Conservation (phyloP, 30 jellyfish, hydroid and myxozoan genomes). For the Aurelia coerulea region DNA sequence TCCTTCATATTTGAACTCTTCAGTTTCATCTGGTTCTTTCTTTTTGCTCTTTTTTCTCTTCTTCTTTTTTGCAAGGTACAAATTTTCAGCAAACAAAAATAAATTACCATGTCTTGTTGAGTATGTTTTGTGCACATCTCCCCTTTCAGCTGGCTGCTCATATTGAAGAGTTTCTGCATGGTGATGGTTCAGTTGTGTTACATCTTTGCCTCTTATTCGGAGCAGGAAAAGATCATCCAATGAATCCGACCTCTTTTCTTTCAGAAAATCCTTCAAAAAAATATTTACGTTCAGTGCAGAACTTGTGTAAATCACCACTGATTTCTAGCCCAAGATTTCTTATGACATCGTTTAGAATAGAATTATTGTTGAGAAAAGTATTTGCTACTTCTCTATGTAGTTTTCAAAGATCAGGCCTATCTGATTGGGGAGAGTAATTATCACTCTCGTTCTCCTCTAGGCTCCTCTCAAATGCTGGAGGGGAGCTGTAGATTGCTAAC, state of each 20-base stretch:
- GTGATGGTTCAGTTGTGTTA: neutral
- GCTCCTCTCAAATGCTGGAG: too few species aligned
- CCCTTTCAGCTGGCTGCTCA: neutral
- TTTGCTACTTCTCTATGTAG: too few species aligned
- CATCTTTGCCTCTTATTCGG: conserved; percentile 34
- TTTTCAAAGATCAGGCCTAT: too few species aligned
- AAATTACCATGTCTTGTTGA: conserved; percentile 61
- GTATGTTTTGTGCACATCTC: conserved; percentile 49
- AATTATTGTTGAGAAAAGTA: too few species aligned
- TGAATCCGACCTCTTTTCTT: conserved; percentile 13
- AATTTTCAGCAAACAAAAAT: conserved; percentile 55
- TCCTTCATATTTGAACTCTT: conserved; percentile 50
- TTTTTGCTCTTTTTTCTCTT: conserved; percentile 23
- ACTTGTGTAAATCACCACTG: too few species aligned
- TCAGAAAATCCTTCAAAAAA: conserved; percentile 23
- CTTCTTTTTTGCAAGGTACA: conserved; percentile 39
- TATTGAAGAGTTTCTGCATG: neutral
- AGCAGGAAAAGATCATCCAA: conserved; percentile 47
- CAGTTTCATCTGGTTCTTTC: conserved; percentile 3
- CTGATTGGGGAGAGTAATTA: too few species aligned
- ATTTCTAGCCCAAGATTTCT: too few species aligned
- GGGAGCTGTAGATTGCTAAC: too few species aligned
- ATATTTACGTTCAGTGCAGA: too few species aligned
- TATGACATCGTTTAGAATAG: too few species aligned
- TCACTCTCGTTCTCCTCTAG: too few species aligned